These are phyloP conservation scores for Zaprionus vittiger DNA, from an alignment of 1,140 invertebrate genomes.

Conservation along the genomic window DNA sequence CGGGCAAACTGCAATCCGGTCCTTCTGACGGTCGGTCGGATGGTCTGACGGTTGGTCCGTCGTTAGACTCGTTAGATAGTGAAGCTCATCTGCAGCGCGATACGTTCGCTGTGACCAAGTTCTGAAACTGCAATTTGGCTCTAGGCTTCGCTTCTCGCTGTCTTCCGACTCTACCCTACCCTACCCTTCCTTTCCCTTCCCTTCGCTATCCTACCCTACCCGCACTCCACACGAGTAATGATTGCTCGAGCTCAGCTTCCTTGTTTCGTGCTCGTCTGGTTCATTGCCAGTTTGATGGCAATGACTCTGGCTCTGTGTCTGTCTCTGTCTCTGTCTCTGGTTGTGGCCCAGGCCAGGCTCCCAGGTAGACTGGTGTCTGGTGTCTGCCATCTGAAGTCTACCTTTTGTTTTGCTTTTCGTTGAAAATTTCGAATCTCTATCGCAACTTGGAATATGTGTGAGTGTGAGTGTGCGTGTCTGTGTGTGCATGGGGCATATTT, in stretches of 20 bases:
- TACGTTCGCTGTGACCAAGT: constrained; percentile 61
- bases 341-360: neutral
- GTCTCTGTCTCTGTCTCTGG: constrained; percentile 40
- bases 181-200: neutral
- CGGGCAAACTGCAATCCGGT: constrained; percentile 51
- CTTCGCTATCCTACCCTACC: neutral
- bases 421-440: constrained; percentile 24
- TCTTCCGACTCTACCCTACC: neutral
- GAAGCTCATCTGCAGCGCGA: constrained; percentile 52
- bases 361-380: constrained; percentile 27
- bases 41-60: constrained; percentile 35
- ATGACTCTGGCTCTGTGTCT: constrained; percentile 59
- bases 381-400: constrained; percentile 5
- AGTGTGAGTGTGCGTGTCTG: neutral
- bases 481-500: constrained; percentile 14
- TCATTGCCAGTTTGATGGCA: constrained; percentile 76
- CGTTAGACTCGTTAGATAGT: constrained; percentile 76
- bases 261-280: constrained; percentile 77
- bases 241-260: constrained; percentile 68
- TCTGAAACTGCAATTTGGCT: constrained; percentile 71
- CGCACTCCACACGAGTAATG: constrained; percentile 45
- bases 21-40: neutral
- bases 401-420: constrained; percentile 31
- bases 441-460: constrained; percentile 2
- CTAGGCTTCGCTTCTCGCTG: constrained; percentile 27